Conservation (phyloP, 2,888 invertebrate species). For the Amphipoea lucens region DNA sequence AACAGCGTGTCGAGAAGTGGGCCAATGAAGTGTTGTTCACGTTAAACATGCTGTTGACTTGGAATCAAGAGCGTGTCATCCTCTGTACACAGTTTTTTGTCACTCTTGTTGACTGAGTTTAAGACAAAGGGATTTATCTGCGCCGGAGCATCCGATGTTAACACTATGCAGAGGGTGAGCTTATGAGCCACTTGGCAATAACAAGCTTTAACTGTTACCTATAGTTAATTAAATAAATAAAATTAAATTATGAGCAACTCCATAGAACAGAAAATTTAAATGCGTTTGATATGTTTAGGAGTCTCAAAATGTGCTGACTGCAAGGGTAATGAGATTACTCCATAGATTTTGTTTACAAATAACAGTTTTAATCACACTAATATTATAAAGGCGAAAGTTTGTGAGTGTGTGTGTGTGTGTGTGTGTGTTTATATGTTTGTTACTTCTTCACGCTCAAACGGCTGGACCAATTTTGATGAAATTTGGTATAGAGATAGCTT, state of each 20-base stretch:
- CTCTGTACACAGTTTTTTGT: conserved; percentile 56
- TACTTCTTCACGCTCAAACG: too few species aligned
- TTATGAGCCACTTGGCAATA: background rate
- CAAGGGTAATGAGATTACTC: background rate
- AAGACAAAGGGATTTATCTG: conserved; percentile 29
- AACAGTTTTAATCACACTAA: background rate
- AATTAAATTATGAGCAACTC: background rate
- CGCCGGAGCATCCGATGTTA: conserved; percentile 13
- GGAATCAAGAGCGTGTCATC: conserved; percentile 63
- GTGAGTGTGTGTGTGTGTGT: too few species aligned
- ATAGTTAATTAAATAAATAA: background rate
- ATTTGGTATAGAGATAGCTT: too few species aligned
- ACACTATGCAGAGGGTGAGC: conserved; percentile 8
- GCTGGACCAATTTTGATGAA: too few species aligned
- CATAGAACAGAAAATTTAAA: background rate
- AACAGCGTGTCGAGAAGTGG: conserved; percentile 59
- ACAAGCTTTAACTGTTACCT: background rate
- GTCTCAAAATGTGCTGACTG: too few species aligned
- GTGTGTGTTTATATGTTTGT: too few species aligned
- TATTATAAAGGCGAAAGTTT: too few species aligned
- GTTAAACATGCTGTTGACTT: conserved; percentile 57
- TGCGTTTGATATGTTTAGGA: background rate
- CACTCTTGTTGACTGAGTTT: conserved; percentile 11
- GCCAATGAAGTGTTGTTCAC: conserved; percentile 52
- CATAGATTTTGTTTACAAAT: background rate